Evolutionary conservation across 2,888 invertebrate genomes (phyloP), one percentile per base, ranked within the genome.

Genomic region (Brachynemurus nebulosus): DNA sequence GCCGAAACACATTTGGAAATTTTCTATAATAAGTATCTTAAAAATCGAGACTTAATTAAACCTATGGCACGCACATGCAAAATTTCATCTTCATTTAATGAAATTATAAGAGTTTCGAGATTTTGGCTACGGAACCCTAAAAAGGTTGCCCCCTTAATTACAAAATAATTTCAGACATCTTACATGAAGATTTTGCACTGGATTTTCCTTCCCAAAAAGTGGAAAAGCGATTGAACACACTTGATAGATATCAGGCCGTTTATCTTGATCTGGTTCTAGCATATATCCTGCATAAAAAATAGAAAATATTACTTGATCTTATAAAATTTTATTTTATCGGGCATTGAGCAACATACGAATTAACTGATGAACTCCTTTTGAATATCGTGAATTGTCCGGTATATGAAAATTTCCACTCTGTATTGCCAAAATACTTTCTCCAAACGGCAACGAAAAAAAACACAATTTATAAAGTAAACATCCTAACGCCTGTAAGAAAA

Each of bases 341-440:
- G 45, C 18, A 37, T 20, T 45, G 50, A 44, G 33, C 20, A 19
- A 65, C 74, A 68, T 64, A 79, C 85, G 74, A 51, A 88, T 85
- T 47, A 88, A 65, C 52, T 78, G 75, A 63, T 80, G 80, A 57
- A 86, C 64, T 47, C 75, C 71, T 55, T 71, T 71, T 18, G 83
- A 79, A 66, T 76, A 86, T 63, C 73, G 76, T 16, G 84, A 81
- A 64, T 71, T 76, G 60, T 86, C 82, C 43, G 91, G 91, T 65
- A 91, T 83, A 51, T 76, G 76, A 61, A 89, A 88, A 58, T 82
- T 80, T 42, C 86, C 90, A 62, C 83, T 86, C 63, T 90, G 89
- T 59, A 93, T 92, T 42, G 92, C 91, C 53, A 92, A 67, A n/a
- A 85, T 80, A 58, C 88, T 89, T 63, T 93, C 92, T 21, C 88